Base-by-base conservation (phyloP, 1,140 invertebrate genomes). In the Bombus confusus region DNA sequence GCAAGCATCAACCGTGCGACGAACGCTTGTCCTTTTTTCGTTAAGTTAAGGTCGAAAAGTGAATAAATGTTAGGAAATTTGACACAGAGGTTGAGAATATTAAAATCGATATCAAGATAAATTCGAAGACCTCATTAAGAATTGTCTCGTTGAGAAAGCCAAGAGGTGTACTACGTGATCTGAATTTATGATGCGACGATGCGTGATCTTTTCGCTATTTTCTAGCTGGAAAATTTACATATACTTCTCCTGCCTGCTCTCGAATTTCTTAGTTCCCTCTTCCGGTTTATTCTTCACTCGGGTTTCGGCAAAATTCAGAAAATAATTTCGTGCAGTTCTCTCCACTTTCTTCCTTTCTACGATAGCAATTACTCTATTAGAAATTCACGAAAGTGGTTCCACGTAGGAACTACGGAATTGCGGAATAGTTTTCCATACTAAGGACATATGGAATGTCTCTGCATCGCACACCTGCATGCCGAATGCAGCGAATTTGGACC, bases 401-500 rank as follows among this genome's bases (percentile, higher is more conserved):
- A 39, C 22, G 41, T 13, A 18, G 41, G 5, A 34, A 34, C 28
- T 66, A 12, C 2, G 9, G 41, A 43, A 43, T 79, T 34, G 31
- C 39, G n/a, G 41, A 31, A 47, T 31, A 43, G 41, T 34, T 78
- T 43, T 64, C n/a, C 37, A 41, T 31, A 34, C 13, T 64, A 78
- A 64, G 25, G 10, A 77, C 37, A 37, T 62, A 39, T 66, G 62
- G 39, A 39, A 25, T 34, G 22, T 34, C n/a, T 18, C 22, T 43
- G 62, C 59, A 9, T 25, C 13, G 72, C 73, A 64, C 39, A 64
- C 39, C 59, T 62, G 57, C 39, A 66, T 41, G 59, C n/a, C 59
- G 28, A 64, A 43, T 78, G 76, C 59, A 64, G 76, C 28, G 10
- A 78, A 15, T 66, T 78, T 43, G n/a, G 31, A 66, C 62, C 59